Evolutionary conservation across 2,113 vertebrate species (phyloP).

Genomic region (Pyrgilauda ruficollis): DNA sequence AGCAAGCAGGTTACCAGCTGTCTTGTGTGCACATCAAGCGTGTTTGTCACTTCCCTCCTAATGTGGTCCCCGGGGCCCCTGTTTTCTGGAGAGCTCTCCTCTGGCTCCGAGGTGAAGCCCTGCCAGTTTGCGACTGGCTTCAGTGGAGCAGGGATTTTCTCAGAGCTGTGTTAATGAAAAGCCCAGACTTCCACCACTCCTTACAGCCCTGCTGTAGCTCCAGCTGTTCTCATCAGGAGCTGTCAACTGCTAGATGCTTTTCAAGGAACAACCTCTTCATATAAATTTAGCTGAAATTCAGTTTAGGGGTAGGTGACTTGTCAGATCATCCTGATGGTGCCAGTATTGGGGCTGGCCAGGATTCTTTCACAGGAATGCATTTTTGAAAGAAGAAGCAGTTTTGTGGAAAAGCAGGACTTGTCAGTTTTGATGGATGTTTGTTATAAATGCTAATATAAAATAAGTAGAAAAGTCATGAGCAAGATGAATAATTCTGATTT

Average conservation of each 20-base stretch:
- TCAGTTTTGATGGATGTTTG: background rate
- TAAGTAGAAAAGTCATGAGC: background rate
- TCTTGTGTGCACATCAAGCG: background rate
- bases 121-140: background rate
- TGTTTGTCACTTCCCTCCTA: background rate
- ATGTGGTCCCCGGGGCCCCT: background rate
- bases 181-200: background rate
- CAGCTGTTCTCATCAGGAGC: slow-evolving; percentile 47
- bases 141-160: background rate
- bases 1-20: background rate
- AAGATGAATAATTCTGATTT: background rate
- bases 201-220: background rate
- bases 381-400: background rate
- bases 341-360: background rate
- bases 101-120: background rate
- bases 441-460: background rate
- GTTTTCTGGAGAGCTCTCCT: background rate
- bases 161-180: background rate
- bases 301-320: background rate
- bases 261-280: slow-evolving; percentile 8
- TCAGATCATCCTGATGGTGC: background rate
- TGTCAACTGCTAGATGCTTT: background rate
- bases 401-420: background rate
- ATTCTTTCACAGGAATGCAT: background rate
- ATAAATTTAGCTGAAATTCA: background rate